Evolutionary conservation across 1,140 invertebrate species (phyloP), one percentile per base, ranked within the genome.

Genomic region (Ceratina japonica): DNA sequence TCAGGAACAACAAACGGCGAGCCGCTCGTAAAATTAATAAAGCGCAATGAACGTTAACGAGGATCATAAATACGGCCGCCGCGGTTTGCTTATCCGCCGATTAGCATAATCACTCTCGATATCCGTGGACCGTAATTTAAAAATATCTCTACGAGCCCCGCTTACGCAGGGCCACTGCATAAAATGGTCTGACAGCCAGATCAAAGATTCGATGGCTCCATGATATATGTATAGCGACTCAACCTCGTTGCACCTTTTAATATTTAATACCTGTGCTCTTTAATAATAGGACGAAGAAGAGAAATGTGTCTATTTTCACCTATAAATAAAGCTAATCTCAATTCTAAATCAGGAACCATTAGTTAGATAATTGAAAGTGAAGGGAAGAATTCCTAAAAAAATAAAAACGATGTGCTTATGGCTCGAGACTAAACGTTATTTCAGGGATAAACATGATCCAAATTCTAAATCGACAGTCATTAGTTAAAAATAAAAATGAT

Each of bases 11-110:
- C 37, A 44, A 44, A 44, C 56, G 75, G 0, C 49, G 72, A 16
- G 12, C 54, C 56, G 70, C 63, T 65, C 79, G 68, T 88, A 84
- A 87, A 87, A 88, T 88, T 88, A 87, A 87, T 88, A 88, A 44
- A 87, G 80, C 77, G 78, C 82, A 84, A 87, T 87, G 79, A 87
- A 81, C 80, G 72, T 86, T 85, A 83, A 87, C 80, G 82, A 87
- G 76, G 49, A 72, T 49, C 77, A 85, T 87, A 87, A 87, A 87
- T 79, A 87, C 74, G 66, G 27, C 58, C 71, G 62, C 52, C 71
- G 71, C 70, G 74, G 75, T 15, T 49, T 61, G 74, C 74, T 86
- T 86, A 86, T 86, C 82, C 70, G 68, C 58, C 70, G 81, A 86
- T 86, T 86, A 86, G 74, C 84, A 86, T 86, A 86, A 86, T 86